Conservation (phyloP, 2,113 vertebrate species). For the Hipposideros armiger region DNA sequence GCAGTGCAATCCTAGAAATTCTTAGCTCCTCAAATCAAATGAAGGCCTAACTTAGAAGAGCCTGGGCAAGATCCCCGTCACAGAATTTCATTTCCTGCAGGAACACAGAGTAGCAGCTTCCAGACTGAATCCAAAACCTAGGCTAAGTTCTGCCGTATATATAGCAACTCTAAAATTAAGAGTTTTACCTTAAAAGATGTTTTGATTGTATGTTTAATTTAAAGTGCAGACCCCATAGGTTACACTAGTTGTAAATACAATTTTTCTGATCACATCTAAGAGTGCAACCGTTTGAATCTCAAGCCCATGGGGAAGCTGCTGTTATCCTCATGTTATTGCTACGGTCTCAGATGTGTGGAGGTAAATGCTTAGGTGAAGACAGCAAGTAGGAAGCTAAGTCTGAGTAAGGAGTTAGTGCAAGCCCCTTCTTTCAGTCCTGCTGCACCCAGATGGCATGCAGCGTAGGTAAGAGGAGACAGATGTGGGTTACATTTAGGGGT, state of each 20-base stretch:
- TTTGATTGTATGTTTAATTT: neutral
- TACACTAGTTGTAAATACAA: neutral
- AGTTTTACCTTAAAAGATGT: neutral
- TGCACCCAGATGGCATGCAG: too few species aligned
- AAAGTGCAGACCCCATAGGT: neutral
- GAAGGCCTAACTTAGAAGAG: neutral
- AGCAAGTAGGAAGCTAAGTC: neutral
- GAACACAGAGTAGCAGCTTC: neutral
- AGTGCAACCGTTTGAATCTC: neutral
- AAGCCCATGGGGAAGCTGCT: neutral
- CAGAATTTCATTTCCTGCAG: neutral
- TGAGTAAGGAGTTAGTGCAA: neutral
- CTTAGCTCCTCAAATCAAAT: neutral
- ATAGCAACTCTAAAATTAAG: neutral
- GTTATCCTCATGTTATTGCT: neutral
- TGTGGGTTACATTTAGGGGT: neutral
- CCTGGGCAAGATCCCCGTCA: neutral
- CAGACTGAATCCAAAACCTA: neutral
- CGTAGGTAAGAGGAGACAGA: neutral
- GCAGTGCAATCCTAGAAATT: neutral
- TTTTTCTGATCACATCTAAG: neutral
- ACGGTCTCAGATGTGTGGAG: neutral
- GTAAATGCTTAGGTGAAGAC: neutral
- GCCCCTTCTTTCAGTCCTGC: neutral
- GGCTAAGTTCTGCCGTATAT: neutral